Base-by-base conservation (phyloP, 1,140 invertebrate species). In the Telenomus remus region DNA sequence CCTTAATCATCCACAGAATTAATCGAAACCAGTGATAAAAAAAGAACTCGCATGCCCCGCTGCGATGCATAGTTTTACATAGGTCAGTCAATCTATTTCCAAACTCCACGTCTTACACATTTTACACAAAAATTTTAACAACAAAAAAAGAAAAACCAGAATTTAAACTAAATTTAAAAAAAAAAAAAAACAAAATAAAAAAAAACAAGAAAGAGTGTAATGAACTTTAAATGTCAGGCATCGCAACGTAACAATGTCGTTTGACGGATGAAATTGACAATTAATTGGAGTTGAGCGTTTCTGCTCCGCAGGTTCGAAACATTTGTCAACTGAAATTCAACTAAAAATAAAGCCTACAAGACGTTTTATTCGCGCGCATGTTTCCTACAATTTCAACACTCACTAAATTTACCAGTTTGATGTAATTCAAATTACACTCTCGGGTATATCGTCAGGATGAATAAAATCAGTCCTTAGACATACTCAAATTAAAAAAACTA, bases 1-100 rank as follows among this genome's bases (percentile, higher is more conserved):
- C 39, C 16, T 12, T n/a, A 55, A 55, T 55, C 16, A 39, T 12
- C 19, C 35, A 14, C 35, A 34, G 35, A 43, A 27, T 55, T 19
- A 44, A 19, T 43, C 42, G 37, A 55, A 43, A 43, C 42, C 43
- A 5, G 6, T 16, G 14, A 47, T 15, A 47, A 15, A 16, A 47
- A 47, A 16, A 49, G 6, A 49, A 33, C 19, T 27, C 19, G 2
- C 19, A n/a, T 27, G 1, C 19, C 6, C 19, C 4, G 19, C 9
- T n/a, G 19, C 11, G 12, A 13, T 33, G 2, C 47, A 49, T 6
- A 49, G 10, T 13, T 44, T 11, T 2, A 49, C 27, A 49, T 33
- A 9, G 6, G 9, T 15, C 46, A 39, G 37, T 39, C n/a, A 10
- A 39, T 39, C 37, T 39, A 11, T 39, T 39, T 39, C 9, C 9